phyloP scores from a whole-genome alignment of 2,888 invertebrate species.

The Bhutanitis thaidina region DNA sequence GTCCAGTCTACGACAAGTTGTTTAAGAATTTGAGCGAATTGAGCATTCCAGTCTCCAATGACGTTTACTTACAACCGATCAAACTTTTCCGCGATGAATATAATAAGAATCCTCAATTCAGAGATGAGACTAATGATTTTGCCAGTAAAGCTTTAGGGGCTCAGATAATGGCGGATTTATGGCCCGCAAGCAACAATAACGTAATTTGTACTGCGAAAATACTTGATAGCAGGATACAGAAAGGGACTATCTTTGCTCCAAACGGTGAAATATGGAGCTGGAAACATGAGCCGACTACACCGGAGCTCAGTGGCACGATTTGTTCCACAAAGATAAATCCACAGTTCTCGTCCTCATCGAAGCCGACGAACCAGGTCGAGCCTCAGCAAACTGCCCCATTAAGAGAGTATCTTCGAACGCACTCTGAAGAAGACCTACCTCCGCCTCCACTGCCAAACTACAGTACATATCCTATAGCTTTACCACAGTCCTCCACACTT shows the following conservation, averaged over 20 bases:
- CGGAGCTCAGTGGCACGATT: conserved; percentile 67
- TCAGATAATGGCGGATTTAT: conserved; percentile 66
- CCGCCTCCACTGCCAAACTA: conserved; percentile 70
- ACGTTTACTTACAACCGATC: conserved; percentile 77
- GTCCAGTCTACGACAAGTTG: conserved; percentile 79
- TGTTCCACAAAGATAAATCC: conserved; percentile 72
- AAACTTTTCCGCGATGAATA: conserved; percentile 77
- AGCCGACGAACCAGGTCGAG: conserved; percentile 65
- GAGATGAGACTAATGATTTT: conserved; percentile 76
- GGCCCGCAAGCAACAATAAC: conserved; percentile 65
- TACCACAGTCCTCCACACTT: conserved; percentile 31
- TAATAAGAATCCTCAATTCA: conserved; percentile 74
- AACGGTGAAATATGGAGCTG: conserved; percentile 78
- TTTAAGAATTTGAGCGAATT: conserved; percentile 75
- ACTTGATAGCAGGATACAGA: conserved; percentile 63
- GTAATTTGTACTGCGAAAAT: conserved; percentile 61
- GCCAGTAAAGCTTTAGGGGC: conserved; percentile 67
- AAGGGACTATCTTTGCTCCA: conserved; percentile 74
- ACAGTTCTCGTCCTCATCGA: conserved; percentile 65
- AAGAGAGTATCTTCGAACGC: conserved; percentile 57
- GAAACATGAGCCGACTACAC: conserved; percentile 72
- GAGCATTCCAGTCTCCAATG: conserved; percentile 71
- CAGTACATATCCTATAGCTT: conserved; percentile 63
- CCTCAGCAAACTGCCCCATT: conserved; percentile 70
- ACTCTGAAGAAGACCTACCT: conserved; percentile 60